A percentile compares a stretch with the other conserved stretches of the same genome.
phyloP scores from a whole-genome alignment of 2,888 invertebrate species.

The Lomographa bimaculata region DNA sequence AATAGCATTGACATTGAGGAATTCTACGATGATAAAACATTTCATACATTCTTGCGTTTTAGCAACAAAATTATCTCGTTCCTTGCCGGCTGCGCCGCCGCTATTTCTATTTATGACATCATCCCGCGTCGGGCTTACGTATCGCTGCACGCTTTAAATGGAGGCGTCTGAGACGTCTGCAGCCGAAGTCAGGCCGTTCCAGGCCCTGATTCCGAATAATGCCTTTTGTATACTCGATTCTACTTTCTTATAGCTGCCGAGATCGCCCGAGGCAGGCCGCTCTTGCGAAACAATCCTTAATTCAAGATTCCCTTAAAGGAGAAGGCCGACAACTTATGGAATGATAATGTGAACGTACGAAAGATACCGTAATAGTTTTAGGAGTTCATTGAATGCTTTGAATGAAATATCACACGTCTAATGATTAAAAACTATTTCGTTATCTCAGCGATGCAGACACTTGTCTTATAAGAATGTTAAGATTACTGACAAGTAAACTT shows the following conservation, averaged over 20 bases:
- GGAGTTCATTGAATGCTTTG: neutral
- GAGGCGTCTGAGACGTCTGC: conserved; percentile 80
- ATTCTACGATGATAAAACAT: conserved; percentile 29
- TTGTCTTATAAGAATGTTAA: no score
- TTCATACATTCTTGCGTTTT: conserved; percentile 60
- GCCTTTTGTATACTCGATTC: conserved; percentile 59
- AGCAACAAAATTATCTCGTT: conserved; percentile 65
- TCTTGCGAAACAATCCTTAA: conserved; percentile 75
- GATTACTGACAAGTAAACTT: no score
- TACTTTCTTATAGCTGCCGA: conserved; percentile 63
- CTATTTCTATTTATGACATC: conserved; percentile 86
- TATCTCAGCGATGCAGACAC: conserved; percentile 2
- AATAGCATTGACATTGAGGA: conserved; percentile 3
- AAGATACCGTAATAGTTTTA: conserved; percentile 23
- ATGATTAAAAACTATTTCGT: neutral
- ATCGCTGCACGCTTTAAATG: conserved; percentile 85
- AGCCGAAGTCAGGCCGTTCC: conserved; percentile 79
- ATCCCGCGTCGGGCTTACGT: conserved; percentile 81
- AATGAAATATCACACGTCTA: conserved; percentile 6
- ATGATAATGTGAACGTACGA: conserved; percentile 57
- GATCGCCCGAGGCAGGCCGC: conserved; percentile 58
- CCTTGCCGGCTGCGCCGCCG: conserved; percentile 65
- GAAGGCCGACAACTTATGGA: conserved; percentile 60
- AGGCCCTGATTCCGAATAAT: conserved; percentile 79
- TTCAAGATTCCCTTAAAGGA: conserved; percentile 79